Evolutionary conservation across 2,888 invertebrate genomes (phyloP).

Genomic region (Rhagonycha lutea): DNA sequence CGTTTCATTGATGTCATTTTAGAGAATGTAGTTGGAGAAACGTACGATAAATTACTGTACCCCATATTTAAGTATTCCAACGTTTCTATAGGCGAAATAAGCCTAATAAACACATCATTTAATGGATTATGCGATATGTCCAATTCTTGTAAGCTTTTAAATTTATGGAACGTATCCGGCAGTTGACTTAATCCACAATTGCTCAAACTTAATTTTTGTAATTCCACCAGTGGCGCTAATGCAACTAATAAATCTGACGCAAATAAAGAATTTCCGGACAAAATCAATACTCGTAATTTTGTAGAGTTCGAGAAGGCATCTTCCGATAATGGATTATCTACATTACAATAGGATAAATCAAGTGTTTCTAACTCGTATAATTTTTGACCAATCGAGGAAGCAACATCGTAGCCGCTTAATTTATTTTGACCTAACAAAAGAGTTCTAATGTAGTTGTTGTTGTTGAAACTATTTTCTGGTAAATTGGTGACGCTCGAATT

Average conservation of each 20-base stretch:
- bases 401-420: slow-evolving; percentile 66
- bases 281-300: slow-evolving; percentile 65
- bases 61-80: slow-evolving; percentile 75
- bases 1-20: slow-evolving; percentile 70
- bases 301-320: slow-evolving; percentile 72
- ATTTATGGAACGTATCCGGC: slow-evolving; percentile 69
- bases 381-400: slow-evolving; percentile 66
- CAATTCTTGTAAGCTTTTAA: slow-evolving; percentile 67
- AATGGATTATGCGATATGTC: slow-evolving; percentile 74
- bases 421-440: slow-evolving; percentile 69
- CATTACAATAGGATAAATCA: slow-evolving; percentile 71
- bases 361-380: slow-evolving; percentile 67
- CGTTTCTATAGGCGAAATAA: slow-evolving; percentile 67
- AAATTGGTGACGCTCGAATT: slow-evolving; percentile 65
- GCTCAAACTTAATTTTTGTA: slow-evolving; percentile 69
- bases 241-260: slow-evolving; percentile 70
- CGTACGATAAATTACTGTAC: slow-evolving; percentile 68
- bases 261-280: slow-evolving; percentile 71
- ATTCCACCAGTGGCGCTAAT: slow-evolving; percentile 65
- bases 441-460: slow-evolving; percentile 66
- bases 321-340: slow-evolving; percentile 68
- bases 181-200: slow-evolving; percentile 68
- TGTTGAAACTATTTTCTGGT: slow-evolving; percentile 67
- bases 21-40: slow-evolving; percentile 68
- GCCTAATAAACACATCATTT: slow-evolving; percentile 67